Evolutionary conservation across 2,888 invertebrate genomes (phyloP).

Genomic region (Pterostichus niger): DNA sequence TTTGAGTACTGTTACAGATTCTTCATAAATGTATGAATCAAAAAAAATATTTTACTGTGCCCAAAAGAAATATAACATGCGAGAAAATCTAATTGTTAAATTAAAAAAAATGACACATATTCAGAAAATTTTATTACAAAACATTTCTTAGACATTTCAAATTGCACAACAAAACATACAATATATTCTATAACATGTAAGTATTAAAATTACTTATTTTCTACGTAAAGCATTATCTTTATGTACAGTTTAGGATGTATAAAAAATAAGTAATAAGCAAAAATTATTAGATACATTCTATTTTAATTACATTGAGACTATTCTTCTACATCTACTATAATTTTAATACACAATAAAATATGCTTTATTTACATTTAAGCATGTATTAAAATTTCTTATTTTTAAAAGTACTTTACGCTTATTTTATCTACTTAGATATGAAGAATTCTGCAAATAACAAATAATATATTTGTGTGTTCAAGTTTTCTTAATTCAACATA

Average conservation of each 20-base stretch:
- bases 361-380: conserved; percentile 23
- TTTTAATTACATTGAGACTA: conserved; percentile 6
- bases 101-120: background rate
- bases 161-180: conserved; percentile 49
- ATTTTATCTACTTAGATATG: conserved; percentile 21
- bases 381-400: conserved; percentile 30
- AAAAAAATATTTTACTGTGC: too few species aligned
- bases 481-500: background rate
- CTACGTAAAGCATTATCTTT: conserved; percentile 9
- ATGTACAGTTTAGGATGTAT: conserved; percentile 42
- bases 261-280: conserved; percentile 44
- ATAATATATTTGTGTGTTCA: background rate
- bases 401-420: background rate
- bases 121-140: conserved; percentile 53
- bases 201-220: conserved; percentile 47
- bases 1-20: too few species aligned
- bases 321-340: conserved; percentile 23
- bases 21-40: too few species aligned
- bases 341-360: conserved; percentile 12
- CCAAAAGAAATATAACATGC: too few species aligned
- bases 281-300: conserved; percentile 6
- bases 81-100: too few species aligned
- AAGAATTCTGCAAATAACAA: conserved; percentile 11
- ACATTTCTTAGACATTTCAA: conserved; percentile 51
- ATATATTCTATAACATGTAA: conserved; percentile 35